Evolutionary conservation across 2,888 invertebrate species (phyloP), one percentile per base, ranked within the genome.

Genomic region (Campoplex capitator): DNA sequence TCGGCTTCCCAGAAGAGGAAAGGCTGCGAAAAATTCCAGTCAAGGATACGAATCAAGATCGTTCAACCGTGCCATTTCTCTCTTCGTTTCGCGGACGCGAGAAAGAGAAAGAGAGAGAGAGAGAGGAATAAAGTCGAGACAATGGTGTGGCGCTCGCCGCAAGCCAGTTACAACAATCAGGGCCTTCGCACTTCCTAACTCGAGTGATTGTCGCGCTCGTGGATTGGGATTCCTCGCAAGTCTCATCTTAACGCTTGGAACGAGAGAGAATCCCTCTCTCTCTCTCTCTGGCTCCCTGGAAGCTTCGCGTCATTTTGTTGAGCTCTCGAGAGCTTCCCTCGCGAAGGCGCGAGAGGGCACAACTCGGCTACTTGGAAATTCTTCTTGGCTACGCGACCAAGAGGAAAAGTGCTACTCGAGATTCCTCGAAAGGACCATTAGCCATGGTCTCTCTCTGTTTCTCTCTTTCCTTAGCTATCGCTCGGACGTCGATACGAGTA

Each of bases 1-100:
- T 91, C 91, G 90, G 88, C 88, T 90, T 91, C 89, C 89, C 88
- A 91, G 92, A 92, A 92, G 90, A 90, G 90, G 91, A 91, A 91
- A 92, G 89, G 89, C 90, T 91, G 89, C 89, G 91, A 90, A 90
- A 90, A 89, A 90, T 91, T 91, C 90, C 89, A 90, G 85, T 89
- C 91, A 90, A 91, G 90, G 90, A 91, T 91, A 88, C 89, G 88
- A 84, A 89, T 89, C 88, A 87, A 87, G 89, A 89, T 89, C 89
- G 88, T 88, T 89, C 88, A 89, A 89, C 89, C 88, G 87, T 23
- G 38, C 56, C 51, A 73, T 73, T 65, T 83, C 54, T 48, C 71
- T 71, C 71, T 11, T 48, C 32, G 65, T 76, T 28, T 84, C 73
- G 18, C 67, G 23, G 23, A 0, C 23, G 0, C 67, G 32, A 62